Evolutionary conservation across 2,797 vertebrate genomes (phyloP).

Genomic region (Typhlichthys subterraneus): DNA sequence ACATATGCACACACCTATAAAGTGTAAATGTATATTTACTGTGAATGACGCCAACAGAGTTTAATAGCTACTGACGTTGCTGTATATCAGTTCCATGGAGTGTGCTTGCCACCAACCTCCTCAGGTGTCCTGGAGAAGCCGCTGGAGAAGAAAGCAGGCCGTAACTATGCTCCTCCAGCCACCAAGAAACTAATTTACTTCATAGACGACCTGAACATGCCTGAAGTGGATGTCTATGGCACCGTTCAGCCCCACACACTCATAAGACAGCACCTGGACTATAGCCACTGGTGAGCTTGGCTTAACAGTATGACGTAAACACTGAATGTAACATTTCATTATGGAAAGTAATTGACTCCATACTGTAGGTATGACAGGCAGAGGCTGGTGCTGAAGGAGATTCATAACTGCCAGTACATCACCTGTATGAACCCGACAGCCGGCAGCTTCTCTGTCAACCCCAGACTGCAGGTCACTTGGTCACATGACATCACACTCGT

Average conservation of each 20-base stretch:
- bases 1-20: too few relatives aligned
- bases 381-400: constrained; percentile 89
- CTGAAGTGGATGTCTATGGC: constrained; percentile 79
- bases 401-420: constrained; percentile 90
- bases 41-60: too few relatives aligned
- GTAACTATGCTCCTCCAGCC: constrained; percentile 79
- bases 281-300: constrained; percentile 72
- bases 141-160: constrained; percentile 83
- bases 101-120: not conserved
- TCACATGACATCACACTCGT: not conserved
- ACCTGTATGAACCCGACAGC: constrained; percentile 92
- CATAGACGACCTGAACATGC: constrained; percentile 84
- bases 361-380: constrained; percentile 93
- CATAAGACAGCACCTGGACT: constrained; percentile 83
- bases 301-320: not conserved
- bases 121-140: constrained; percentile 81
- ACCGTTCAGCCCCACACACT: constrained; percentile 83
- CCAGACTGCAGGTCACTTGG: constrained; percentile 79
- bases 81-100: not conserved
- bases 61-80: not conserved
- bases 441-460: constrained; percentile 93
- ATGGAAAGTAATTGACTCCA: constrained; percentile 8
- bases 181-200: constrained; percentile 85
- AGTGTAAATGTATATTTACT: too few relatives aligned
- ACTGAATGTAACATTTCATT: not conserved